Base-by-base conservation (phyloP, 1,140 invertebrate species). In the Argopecten irradians region DNA sequence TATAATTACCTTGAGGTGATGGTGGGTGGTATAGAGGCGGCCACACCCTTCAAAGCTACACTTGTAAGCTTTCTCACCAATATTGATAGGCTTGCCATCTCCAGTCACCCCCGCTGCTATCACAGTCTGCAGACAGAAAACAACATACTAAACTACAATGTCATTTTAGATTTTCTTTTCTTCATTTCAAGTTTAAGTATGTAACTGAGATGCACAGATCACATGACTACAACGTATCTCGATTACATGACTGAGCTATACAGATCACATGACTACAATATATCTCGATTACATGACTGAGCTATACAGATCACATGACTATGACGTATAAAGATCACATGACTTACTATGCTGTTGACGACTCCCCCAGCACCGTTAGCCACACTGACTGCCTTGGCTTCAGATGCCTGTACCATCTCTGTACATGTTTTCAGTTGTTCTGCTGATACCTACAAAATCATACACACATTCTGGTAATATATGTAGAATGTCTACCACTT, bases 21-120 rank as follows among this genome's bases (percentile, higher is more conserved):
- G 96, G 0, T 95, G 94, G 7, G 96, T 96, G 46, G 96, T 96
- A 88, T 96, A 97, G 32, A 96, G 93, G 87, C 96, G 95, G 0
- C 95, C 94, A 92, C 96, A 96, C 36, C 96, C 96, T 84, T 96
- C 96, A 91, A 95, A 96, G 5, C 94, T 94, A 93, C 96, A 97
- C 41, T 91, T 91, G 89, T 94, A 96, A 7, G 95, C 94, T 86
- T 95, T 95, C 84, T 95, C 95, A 36, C 93, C 94, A 84, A 86
- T 88, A 35, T 91, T 46, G 41, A 88, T 41, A 32, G 89, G 88
- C 86, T 94, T 94, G 11, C 94, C 93, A 34, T 82, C 39, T 11
- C 34, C 14, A 71, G 33, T 36, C 35, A 89, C 35, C 32, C 89
- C 87, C 22, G 90, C 85, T n/a, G 90, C 87, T 34, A 89, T 89